Base-by-base conservation (phyloP, 2,888 invertebrate genomes). In the Ommatoiulus sabulosus region DNA sequence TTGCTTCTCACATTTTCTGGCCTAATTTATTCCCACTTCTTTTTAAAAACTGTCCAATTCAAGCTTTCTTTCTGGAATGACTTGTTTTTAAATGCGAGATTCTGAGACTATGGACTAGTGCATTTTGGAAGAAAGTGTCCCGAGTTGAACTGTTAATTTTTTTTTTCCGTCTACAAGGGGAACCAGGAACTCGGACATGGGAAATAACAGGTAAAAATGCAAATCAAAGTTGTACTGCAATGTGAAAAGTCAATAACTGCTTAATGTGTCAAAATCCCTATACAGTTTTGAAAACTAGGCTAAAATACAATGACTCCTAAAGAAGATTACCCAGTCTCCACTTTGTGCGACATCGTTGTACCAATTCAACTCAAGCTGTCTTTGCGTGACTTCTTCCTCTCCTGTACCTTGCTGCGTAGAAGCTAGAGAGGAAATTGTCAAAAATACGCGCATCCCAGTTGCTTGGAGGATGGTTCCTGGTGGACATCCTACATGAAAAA, bases 381-480 rank as follows among this genome's bases (percentile, higher is more conserved):
- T 88, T 87, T 91, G 90, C 8, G 88, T 89, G 20, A 90, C 86
- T 8, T 90, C 80, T 48, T 63, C 89, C 10, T 8, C 48, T 24
- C 57, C 87, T 35, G 35, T 35, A 35, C 35, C 35, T 35, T 35
- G 35, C 35, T 35, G 35, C 6, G 89, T 46, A 1, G 88, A 87
- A 6, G 90, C 91, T 86, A 91, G 87, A n/a, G 91, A 90, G 1
- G 90, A 91, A 10, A 91, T 89, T 10, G 90, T 91, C 44, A 91
- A 88, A 87, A 90, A 90, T 7, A 91, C 91, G 43, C 90, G 89
- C 8, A 90, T 63, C 8, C 85, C 88, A n/a, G 52, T 63, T 10
- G 87, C 57, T 44, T 88, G 4, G 17, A 87, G 15, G n/a, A 35
- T 84, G 15, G 72, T 57, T 20, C 52, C 87, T 20, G 87, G 48